Percentiles rank a stretch among this genome's conserved stretches.
Evolutionary conservation across 1,140 invertebrate genomes (phyloP).

Genomic region (Drosophila lini): DNA sequence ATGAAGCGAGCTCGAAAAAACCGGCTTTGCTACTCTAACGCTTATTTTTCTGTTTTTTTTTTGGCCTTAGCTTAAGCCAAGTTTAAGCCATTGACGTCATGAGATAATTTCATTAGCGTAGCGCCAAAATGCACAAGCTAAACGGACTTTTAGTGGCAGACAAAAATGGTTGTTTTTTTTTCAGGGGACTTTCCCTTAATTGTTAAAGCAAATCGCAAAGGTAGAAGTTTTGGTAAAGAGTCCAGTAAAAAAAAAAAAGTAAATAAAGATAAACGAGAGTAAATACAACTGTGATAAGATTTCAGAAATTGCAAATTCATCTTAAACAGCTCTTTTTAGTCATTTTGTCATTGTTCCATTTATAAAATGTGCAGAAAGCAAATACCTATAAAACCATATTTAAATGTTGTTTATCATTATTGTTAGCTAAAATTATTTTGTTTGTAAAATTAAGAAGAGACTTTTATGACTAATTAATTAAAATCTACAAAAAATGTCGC

Average conservation of each 20-base stretch:
- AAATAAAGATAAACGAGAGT: background rate
- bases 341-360: background rate
- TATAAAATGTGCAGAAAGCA: background rate
- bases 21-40: conserved; percentile 54
- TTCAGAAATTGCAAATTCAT: conserved; percentile 4
- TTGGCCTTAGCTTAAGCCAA: conserved; percentile 34
- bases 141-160: conserved; percentile 17
- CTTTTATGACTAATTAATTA: no score
- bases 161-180: conserved; percentile 9
- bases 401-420: background rate
- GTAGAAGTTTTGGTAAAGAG: background rate
- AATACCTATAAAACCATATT: background rate
- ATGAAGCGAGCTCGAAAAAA: conserved; percentile 50
- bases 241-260: background rate
- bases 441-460: background rate
- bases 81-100: conserved; percentile 64
- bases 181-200: conserved; percentile 26
- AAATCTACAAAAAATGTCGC: no score
- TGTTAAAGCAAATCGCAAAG: conserved; percentile 9
- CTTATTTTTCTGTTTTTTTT: background rate
- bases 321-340: background rate
- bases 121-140: conserved; percentile 50
- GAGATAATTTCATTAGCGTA: conserved; percentile 59
- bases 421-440: background rate
- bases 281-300: background rate